Conservation (phyloP, 2,113 vertebrate species). For the pig (Sus scrofa) region T2T-Sscrofa CM000812.6:263767501-263768000, state of each 20-base stretch:
- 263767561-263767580: too few species aligned
- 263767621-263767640: neutral
- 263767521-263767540: too few species aligned
- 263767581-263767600: neutral
- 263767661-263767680: neutral
- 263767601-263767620: neutral
- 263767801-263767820: neutral
- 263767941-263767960: fast-evolving
- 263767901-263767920: neutral
- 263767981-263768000: neutral
- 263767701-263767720: neutral
- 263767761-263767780: neutral
- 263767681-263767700: neutral
- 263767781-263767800: neutral
- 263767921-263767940: neutral
- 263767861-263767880: neutral
- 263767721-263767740: neutral
- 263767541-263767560: too few species aligned
- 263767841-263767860: neutral
- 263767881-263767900: neutral
- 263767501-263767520: too few species aligned
- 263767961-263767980: neutral
- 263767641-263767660: neutral
- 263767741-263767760: neutral
- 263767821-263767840: neutral